phyloP scores from a whole-genome alignment of 2,888 invertebrate genomes.

The Eupithecia pulchellata region DNA sequence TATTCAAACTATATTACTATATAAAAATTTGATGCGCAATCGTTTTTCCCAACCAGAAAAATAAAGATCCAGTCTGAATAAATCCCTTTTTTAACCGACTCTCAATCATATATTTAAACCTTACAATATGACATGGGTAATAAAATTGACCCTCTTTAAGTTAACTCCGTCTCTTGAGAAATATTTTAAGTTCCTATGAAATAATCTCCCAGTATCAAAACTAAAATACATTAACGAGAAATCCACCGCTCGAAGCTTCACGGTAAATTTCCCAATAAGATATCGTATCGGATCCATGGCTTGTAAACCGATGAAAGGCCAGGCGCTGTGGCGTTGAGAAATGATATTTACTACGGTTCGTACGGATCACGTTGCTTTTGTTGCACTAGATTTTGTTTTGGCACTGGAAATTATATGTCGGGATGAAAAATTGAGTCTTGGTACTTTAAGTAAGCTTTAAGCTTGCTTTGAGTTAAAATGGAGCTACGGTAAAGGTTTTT shows the following conservation, averaged over 20 bases:
- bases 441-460: background rate
- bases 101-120: background rate
- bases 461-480: background rate
- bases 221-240: conserved; percentile 15
- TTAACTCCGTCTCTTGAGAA: too few relatives aligned
- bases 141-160: too few relatives aligned
- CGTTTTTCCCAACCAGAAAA: background rate
- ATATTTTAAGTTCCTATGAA: background rate
- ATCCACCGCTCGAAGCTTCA: conserved; percentile 61
- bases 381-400: conserved; percentile 19
- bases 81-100: too few relatives aligned
- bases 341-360: conserved; percentile 18
- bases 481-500: background rate
- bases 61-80: background rate
- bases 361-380: background rate
- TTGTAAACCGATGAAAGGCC: conserved; percentile 74
- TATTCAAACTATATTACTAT: too few relatives aligned
- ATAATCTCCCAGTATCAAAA: background rate
- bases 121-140: too few relatives aligned
- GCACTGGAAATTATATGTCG: conserved; percentile 17
- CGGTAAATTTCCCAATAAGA: conserved; percentile 80
- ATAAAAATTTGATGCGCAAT: too few relatives aligned
- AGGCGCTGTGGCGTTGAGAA: conserved; percentile 53
- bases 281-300: conserved; percentile 74
- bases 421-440: conserved; percentile 15